Conservation (phyloP, 2,113 vertebrate species). For the Phrynosoma blainvillii region DNA sequence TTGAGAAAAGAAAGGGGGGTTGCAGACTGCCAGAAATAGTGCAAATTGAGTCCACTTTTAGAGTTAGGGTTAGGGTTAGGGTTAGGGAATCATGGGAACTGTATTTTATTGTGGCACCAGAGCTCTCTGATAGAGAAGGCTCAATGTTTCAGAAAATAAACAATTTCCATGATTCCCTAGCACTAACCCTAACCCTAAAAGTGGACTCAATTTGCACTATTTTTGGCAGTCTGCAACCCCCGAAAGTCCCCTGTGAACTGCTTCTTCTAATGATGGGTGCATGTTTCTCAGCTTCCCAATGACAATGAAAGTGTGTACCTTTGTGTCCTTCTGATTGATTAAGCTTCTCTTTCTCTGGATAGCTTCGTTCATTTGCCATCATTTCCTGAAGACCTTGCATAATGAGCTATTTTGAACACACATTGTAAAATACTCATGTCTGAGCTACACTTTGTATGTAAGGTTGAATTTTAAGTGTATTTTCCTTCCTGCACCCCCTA, state of each 20-base stretch:
- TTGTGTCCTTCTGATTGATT: neutral
- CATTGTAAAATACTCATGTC: neutral
- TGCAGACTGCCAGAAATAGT: too few species aligned
- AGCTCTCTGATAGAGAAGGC: too few species aligned
- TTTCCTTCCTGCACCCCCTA: neutral
- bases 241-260: neutral
- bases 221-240: too few species aligned
- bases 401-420: neutral
- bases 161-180: too few species aligned
- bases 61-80: too few species aligned
- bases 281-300: neutral
- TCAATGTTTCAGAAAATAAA: too few species aligned
- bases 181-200: too few species aligned
- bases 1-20: too few species aligned
- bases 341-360: neutral
- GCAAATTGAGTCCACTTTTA: too few species aligned
- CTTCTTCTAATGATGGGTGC: neutral
- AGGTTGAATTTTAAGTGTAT: neutral
- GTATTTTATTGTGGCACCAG: too few species aligned
- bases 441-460: slow-evolving; percentile 3
- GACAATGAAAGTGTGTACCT: neutral
- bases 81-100: too few species aligned
- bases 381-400: neutral
- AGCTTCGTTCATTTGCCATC: neutral
- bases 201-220: too few species aligned